Base-by-base conservation (phyloP, 2,888 invertebrate genomes). In the Drosophila mettleri region DNA sequence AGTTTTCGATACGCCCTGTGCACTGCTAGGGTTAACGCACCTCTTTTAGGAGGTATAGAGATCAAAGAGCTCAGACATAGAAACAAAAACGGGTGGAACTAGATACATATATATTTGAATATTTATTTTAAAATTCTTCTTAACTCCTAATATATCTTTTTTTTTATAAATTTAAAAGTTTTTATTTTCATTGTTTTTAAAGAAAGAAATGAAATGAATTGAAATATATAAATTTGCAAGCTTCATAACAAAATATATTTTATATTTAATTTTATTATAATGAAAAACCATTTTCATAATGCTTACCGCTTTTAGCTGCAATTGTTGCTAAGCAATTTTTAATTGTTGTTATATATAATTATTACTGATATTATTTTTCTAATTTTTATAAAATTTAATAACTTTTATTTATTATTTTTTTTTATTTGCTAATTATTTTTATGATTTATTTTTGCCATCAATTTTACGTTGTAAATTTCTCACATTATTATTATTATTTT, bases 281-380 rank as follows among this genome's bases (percentile, higher is more conserved):
- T n/a, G n/a, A n/a, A n/a, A n/a, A n/a, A n/a, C n/a, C n/a, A n/a
- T n/a, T n/a, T n/a, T n/a, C n/a, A n/a, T n/a, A n/a, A n/a, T n/a
- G 6, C 69, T 69, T 34, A 69, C 69, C 69, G 52, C 41, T 18
- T 33, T 16, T 20, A 29, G 38, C 36, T 27, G 22, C 7, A 43
- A 54, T 60, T 29, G 16, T 45, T 9, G 38, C 18, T 22, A 18
- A 31, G 8, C 4, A 27, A 36, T 39, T 59, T 31, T 36, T 36
- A 36, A 36, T 16, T n/a, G 1, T 16, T 16, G 6, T 14, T 36
- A 6, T 36, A 16, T 36, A 36, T 16, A 36, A 16, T 36, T 16
- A 16, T 38, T 1, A 18, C 34, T 27, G 24, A 38, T 20, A 31
- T 22, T 10, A 53, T 41, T 43, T 1, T n/a, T 8, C 7, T 10